Conservation (phyloP, 2,113 vertebrate species). For the Pygoscelis adeliae region DNA sequence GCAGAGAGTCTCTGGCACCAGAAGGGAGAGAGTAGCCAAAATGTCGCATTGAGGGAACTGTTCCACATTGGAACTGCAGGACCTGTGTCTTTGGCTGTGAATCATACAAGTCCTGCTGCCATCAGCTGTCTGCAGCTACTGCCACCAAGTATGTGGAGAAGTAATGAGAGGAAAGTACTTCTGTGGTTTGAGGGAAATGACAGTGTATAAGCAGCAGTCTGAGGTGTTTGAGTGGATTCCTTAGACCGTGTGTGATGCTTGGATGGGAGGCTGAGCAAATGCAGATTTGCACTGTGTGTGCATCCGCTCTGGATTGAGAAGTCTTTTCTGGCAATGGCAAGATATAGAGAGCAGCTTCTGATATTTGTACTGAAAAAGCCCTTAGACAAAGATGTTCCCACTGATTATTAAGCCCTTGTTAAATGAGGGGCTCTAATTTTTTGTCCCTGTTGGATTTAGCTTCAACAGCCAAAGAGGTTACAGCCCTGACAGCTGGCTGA, state of each 20-base stretch:
- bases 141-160: neutral
- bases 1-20: neutral
- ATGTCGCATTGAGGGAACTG: neutral
- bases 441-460: neutral
- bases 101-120: neutral
- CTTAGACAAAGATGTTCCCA: neutral
- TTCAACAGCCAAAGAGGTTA: neutral
- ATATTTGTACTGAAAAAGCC: neutral
- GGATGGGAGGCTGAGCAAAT: neutral
- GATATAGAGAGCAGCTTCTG: neutral
- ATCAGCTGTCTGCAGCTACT: neutral
- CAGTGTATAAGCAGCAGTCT: neutral
- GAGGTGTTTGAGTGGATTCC: neutral
- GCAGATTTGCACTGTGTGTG: neutral
- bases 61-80: fast-evolving
- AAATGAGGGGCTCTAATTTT: neutral
- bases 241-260: neutral
- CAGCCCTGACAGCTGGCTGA: neutral
- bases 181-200: neutral
- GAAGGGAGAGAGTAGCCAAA: neutral
- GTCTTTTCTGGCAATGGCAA: neutral
- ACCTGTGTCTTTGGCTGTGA: neutral
- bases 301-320: neutral
- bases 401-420: neutral
- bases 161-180: neutral